phyloP scores from a whole-genome alignment of 2,113 vertebrate genomes.

The Willisornis vidua region DNA sequence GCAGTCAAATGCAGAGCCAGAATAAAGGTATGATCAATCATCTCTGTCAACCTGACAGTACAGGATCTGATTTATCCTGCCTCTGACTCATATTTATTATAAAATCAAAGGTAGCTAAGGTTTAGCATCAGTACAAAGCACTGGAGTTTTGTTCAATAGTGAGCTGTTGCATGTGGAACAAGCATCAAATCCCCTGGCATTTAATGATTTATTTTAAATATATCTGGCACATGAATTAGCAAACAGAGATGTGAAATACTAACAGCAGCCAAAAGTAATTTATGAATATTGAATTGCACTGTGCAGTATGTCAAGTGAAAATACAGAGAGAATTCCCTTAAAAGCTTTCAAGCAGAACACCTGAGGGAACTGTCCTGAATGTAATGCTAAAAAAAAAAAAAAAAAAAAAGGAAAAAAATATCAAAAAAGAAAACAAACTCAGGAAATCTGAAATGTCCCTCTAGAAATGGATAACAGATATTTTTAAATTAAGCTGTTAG shows the following conservation, averaged over 20 bases:
- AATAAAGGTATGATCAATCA: slow-evolving; percentile 42
- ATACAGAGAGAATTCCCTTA: not conserved
- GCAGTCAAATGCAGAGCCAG: slow-evolving; percentile 25
- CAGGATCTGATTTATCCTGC: slow-evolving; percentile 23
- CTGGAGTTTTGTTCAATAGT: not conserved
- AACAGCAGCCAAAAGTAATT: slow-evolving; percentile 44
- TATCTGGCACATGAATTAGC: slow-evolving; percentile 45
- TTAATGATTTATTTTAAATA: slow-evolving; percentile 34
- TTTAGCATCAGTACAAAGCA: slow-evolving; percentile 17
- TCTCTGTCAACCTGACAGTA: not conserved
- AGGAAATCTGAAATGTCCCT: not conserved
- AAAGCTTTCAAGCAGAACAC: slow-evolving; percentile 3
- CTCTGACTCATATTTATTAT: slow-evolving; percentile 31
- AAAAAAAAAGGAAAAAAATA: not conserved
- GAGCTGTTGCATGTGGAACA: not conserved
- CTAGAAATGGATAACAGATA: not conserved
- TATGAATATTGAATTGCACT: slow-evolving; percentile 31
- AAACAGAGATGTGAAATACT: slow-evolving; percentile 43
- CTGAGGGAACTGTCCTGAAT: not conserved
- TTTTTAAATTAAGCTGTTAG: not conserved
- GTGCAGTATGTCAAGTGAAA: not conserved
- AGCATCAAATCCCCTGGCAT: slow-evolving; percentile 4
- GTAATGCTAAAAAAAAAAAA: not conserved
- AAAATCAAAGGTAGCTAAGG: slow-evolving; percentile 46
- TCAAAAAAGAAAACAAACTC: not conserved